A percentile compares a stretch with the other conserved stretches of the same genome.
Evolutionary conservation across 2,113 vertebrate species (phyloP).

Genomic region (Leptosomus discolor): DNA sequence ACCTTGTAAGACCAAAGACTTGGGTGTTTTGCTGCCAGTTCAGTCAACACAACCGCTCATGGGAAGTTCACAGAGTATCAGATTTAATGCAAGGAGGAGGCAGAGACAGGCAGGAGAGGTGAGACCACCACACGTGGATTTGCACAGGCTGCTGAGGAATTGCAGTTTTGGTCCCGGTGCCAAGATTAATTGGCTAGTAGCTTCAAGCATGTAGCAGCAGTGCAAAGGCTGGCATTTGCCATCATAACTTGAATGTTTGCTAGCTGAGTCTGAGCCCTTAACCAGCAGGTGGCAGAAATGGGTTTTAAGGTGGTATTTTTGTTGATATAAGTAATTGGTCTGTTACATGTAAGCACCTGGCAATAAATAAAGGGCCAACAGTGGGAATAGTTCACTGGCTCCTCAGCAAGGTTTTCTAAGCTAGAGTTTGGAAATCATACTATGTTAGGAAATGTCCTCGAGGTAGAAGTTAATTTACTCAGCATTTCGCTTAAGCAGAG

Average conservation of each 20-base stretch:
- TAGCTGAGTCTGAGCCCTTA: neutral
- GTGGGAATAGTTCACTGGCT: neutral
- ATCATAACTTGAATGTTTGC: neutral
- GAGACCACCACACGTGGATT: neutral
- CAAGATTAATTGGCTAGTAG: neutral
- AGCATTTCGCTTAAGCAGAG: neutral
- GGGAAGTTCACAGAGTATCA: fast-evolving
- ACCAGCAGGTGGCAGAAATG: neutral
- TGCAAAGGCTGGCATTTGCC: neutral
- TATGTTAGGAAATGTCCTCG: neutral
- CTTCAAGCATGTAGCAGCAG: neutral
- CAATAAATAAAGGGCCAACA: neutral
- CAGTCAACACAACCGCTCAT: neutral
- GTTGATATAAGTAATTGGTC: neutral
- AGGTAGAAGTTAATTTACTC: neutral
- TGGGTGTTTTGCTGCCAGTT: neutral
- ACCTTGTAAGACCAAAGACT: neutral
- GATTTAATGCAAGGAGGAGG: neutral
- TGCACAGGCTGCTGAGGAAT: neutral
- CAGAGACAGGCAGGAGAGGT: neutral
- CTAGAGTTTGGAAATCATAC: neutral
- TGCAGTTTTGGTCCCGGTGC: fast-evolving
- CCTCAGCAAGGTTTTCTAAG: neutral
- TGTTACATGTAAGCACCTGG: neutral
- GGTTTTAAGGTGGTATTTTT: neutral